Conservation (phyloP, 2,113 vertebrate species). For the Collichthys lucidus region DNA sequence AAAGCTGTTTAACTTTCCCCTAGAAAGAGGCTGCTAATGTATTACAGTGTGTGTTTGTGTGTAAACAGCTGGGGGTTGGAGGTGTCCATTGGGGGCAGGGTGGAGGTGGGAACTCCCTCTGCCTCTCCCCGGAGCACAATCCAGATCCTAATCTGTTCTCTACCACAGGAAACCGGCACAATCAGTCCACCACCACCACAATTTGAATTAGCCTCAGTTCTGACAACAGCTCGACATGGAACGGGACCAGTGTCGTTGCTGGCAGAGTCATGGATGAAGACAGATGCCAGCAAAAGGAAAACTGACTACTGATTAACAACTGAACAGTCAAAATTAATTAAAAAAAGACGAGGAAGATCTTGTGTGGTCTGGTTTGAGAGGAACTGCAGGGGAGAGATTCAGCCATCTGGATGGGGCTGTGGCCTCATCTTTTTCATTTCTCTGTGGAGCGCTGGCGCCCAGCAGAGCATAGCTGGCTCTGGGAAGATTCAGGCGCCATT, state of each 20-base stretch:
- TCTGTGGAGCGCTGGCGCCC: slow-evolving; percentile 61
- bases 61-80: slow-evolving; percentile 32
- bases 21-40: slow-evolving; percentile 42
- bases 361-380: slow-evolving; percentile 34
- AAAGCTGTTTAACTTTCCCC: slow-evolving; percentile 68
- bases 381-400: slow-evolving; percentile 53
- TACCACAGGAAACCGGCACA: slow-evolving; percentile 55
- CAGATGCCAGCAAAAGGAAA: slow-evolving; percentile 7
- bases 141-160: slow-evolving; percentile 73
- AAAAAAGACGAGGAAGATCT: slow-evolving; percentile 2
- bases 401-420: slow-evolving; percentile 69
- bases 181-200: slow-evolving; percentile 48
- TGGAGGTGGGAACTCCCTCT: slow-evolving; percentile 11
- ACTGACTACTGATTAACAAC: slow-evolving; percentile 20
- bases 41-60: slow-evolving; percentile 28
- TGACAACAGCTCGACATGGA: slow-evolving; percentile 29
- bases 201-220: slow-evolving; percentile 31
- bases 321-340: slow-evolving; percentile 31
- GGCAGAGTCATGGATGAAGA: slow-evolving; percentile 11
- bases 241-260: slow-evolving; percentile 18
- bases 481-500: slow-evolving; percentile 63
- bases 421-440: slow-evolving; percentile 54
- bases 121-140: slow-evolving; percentile 49
- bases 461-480: slow-evolving; percentile 62
- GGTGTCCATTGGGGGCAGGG: slow-evolving; percentile 7